A percentile compares a stretch with the other conserved stretches of the same genome.
phyloP scores from a whole-genome alignment of 2,888 invertebrate genomes.

The Pherbina coryleti region DNA sequence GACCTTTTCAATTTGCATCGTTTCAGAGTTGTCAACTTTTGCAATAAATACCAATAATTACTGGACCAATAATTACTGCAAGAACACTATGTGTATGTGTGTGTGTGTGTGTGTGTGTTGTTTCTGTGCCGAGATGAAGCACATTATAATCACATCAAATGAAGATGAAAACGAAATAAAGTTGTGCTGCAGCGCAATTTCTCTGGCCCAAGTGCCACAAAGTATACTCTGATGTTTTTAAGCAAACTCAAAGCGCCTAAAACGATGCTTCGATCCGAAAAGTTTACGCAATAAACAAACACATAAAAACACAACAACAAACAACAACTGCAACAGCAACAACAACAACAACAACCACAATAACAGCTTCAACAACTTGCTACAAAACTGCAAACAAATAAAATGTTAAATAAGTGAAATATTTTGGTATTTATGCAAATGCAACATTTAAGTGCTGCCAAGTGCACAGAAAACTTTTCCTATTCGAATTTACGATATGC shows the following conservation, averaged over 20 bases:
- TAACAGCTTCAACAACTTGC: not conserved
- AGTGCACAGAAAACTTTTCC: slow-evolving; percentile 24
- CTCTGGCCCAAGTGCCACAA: not conserved
- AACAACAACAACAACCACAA: not conserved
- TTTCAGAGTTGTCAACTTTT: slow-evolving; percentile 14
- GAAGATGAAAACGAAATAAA: slow-evolving; percentile 23
- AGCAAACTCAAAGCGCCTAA: too few species aligned
- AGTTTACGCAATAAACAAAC: too few species aligned
- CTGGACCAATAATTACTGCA: not conserved
- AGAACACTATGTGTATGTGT: not conserved
- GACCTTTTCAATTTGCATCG: not conserved
- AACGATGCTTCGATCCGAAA: not conserved
- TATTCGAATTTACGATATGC: not conserved
- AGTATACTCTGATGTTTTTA: not conserved
- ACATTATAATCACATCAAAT: slow-evolving; percentile 24
- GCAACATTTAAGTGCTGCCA: slow-evolving; percentile 34
- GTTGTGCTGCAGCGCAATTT: not conserved
- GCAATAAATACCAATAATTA: slow-evolving; percentile 13
- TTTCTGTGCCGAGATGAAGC: not conserved
- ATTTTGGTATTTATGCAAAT: slow-evolving; percentile 33
- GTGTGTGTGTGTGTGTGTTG: not conserved
- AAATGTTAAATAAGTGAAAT: slow-evolving; percentile 22
- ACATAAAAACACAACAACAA: too few species aligned
- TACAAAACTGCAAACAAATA: slow-evolving; percentile 1
- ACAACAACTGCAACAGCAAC: not conserved